Conservation (phyloP, 2,797 vertebrate species). For the Anguilla megastoma region DNA sequence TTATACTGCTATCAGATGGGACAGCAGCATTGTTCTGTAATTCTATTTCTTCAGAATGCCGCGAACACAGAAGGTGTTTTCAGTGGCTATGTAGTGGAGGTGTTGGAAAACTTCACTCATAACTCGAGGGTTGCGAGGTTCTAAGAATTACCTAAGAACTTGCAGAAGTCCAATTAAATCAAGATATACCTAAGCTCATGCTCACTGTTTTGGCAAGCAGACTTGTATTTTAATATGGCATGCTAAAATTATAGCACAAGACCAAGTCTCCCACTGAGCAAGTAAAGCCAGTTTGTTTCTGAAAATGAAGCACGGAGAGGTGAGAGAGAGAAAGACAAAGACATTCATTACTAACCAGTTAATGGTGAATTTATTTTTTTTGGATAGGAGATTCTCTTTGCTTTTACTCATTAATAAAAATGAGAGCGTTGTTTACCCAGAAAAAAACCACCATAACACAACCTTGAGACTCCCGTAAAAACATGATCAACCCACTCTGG, state of each 20-base stretch:
- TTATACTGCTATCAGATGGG: constrained; percentile 10
- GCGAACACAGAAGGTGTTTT: not conserved
- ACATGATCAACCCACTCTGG: not conserved
- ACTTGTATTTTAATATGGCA: not conserved
- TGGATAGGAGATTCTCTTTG: not conserved
- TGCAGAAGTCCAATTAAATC: not conserved
- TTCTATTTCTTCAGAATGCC: not conserved
- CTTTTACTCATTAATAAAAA: not conserved
- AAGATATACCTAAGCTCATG: not conserved
- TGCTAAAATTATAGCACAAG: not conserved
- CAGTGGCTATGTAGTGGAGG: not conserved
- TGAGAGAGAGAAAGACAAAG: not conserved
- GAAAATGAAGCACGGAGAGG: not conserved
- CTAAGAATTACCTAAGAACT: not conserved
- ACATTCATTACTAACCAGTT: not conserved
- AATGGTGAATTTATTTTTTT: not conserved
- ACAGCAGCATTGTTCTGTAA: not conserved
- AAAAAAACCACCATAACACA: not conserved
- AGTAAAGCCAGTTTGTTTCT: not conserved
- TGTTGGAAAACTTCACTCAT: not conserved
- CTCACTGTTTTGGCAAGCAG: not conserved
- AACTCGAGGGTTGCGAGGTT: not conserved
- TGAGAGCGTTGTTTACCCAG: not conserved
- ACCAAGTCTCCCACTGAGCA: not conserved
- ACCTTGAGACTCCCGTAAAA: not conserved